These are phyloP conservation scores for Corvus cornix DNA, from an alignment of 2,113 vertebrate species.

Conservation along the genomic window DNA sequence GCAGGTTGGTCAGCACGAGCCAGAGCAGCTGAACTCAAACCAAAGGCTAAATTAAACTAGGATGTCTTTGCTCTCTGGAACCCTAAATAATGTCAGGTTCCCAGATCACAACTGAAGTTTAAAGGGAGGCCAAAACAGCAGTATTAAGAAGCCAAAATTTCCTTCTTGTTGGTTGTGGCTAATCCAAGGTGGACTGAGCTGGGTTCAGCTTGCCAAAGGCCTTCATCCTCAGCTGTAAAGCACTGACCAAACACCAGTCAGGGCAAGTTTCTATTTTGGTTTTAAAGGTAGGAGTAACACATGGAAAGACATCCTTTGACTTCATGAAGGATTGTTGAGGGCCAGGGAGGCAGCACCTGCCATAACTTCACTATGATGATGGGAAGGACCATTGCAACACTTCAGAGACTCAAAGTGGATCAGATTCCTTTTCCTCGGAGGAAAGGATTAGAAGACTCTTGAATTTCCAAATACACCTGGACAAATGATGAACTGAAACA, in stretches of 20 bases:
- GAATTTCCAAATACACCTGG: background rate
- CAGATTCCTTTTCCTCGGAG: background rate
- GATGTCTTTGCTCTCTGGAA: background rate
- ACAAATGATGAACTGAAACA: background rate
- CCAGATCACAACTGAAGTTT: background rate
- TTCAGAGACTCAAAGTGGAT: background rate
- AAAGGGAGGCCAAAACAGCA: background rate
- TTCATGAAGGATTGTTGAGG: background rate
- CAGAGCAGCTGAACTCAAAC: background rate
- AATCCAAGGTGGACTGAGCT: background rate
- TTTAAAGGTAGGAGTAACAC: background rate
- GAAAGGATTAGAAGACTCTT: background rate
- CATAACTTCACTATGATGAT: background rate
- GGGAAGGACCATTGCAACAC: background rate
- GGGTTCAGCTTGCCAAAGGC: background rate
- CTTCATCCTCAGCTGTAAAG: background rate
- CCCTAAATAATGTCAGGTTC: background rate
- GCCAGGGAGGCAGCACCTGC: background rate
- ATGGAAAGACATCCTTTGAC: background rate
- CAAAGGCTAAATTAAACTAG: background rate
- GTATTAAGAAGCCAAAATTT: background rate
- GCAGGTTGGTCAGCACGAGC: background rate
- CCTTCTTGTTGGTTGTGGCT: background rate
- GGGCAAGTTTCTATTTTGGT: background rate
- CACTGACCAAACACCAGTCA: background rate